phyloP scores from a whole-genome alignment of 2,113 vertebrate genomes.

The Eurypyga helias region DNA sequence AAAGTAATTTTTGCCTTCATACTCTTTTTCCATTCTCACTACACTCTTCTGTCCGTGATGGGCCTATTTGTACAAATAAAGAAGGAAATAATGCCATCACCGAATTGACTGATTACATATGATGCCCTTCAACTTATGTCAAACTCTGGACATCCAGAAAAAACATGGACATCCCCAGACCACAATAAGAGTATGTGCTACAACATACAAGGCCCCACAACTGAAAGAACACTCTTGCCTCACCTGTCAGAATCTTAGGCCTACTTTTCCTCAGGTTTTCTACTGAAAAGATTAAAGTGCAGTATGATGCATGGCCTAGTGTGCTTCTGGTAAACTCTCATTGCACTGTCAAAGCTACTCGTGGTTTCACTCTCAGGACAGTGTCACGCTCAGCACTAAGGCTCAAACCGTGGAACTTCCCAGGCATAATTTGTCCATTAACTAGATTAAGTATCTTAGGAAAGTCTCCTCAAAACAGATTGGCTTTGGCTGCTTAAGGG shows the following conservation, averaged over 20 bases:
- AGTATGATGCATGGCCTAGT: rapidly evolving
- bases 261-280: not conserved
- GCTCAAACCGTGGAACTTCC: not conserved
- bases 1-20: not conserved
- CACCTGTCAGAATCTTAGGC: not conserved
- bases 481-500: constrained; percentile 27
- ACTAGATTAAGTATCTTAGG: constrained; percentile 41
- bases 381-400: not conserved
- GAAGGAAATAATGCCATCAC: not conserved
- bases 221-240: not conserved
- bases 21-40: not conserved
- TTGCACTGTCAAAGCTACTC: not conserved
- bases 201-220: not conserved
- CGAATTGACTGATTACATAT: not conserved
- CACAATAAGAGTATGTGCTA: not conserved
- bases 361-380: not conserved
- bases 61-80: not conserved
- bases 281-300: not conserved
- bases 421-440: constrained; percentile 33
- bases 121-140: not conserved
- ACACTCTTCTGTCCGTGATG: rapidly evolving
- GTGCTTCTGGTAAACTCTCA: not conserved
- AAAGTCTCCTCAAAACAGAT: constrained; percentile 49
- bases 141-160: not conserved
- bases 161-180: rapidly evolving